phyloP scores from a whole-genome alignment of 2,113 vertebrate genomes.

The Parus major region DNA sequence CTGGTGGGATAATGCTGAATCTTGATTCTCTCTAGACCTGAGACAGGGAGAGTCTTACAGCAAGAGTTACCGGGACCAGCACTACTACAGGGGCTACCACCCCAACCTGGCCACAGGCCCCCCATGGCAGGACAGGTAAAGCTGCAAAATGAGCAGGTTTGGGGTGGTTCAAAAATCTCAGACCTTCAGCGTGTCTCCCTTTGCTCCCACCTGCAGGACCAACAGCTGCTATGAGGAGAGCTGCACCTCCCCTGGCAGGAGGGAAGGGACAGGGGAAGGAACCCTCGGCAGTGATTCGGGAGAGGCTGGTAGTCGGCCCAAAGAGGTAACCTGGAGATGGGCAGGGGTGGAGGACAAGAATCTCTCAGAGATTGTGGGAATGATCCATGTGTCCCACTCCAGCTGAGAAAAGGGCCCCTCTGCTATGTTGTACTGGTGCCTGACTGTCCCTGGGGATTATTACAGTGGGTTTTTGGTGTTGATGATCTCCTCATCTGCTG shows the following conservation, averaged over 20 bases:
- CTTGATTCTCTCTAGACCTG: constrained; percentile 53
- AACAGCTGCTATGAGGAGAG: not conserved
- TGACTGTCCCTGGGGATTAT: not conserved
- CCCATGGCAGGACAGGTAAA: constrained; percentile 46
- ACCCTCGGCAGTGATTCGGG: rapidly evolving
- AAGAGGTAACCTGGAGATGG: constrained; percentile 59
- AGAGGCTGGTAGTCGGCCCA: not conserved
- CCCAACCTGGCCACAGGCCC: not conserved
- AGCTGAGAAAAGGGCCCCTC: not conserved
- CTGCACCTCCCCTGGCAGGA: not conserved
- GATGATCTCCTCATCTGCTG: not conserved
- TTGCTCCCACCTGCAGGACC: constrained; percentile 26
- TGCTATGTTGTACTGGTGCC: not conserved
- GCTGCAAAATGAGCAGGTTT: not conserved
- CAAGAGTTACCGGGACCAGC: constrained; percentile 30
- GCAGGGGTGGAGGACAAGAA: not conserved
- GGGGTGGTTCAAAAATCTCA: not conserved
- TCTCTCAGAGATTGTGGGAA: not conserved
- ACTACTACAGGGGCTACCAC: constrained; percentile 45
- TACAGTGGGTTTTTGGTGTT: not conserved
- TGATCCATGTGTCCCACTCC: not conserved
- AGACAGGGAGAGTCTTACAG: constrained; percentile 31
- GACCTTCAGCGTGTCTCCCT: not conserved
- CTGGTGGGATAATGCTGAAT: not conserved
- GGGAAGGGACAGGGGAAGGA: not conserved